phyloP scores from a whole-genome alignment of 2,888 invertebrate genomes.

The Norana najaformis region DNA sequence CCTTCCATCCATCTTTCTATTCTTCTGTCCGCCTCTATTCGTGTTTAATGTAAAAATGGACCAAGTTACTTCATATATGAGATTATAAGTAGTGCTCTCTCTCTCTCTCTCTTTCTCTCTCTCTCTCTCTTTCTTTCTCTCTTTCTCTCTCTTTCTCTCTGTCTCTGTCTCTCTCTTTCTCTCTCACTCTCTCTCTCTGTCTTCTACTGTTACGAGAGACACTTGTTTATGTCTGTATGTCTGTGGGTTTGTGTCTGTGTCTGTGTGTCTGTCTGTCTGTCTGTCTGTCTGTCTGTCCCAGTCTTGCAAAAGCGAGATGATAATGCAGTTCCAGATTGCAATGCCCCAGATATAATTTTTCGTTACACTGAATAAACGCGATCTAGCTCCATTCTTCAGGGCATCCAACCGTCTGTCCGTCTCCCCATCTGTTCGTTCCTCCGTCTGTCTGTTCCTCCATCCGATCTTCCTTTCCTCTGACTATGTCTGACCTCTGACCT shows the following conservation, averaged over 20 bases:
- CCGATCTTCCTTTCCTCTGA: background rate
- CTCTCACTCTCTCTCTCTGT: too few relatives aligned
- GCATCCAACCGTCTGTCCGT: background rate
- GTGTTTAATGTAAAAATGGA: too few relatives aligned
- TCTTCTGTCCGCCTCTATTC: too few relatives aligned
- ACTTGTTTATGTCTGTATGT: too few relatives aligned
- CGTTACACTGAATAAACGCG: background rate
- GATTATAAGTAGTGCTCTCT: too few relatives aligned
- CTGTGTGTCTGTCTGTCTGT: background rate
- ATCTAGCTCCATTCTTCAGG: background rate
- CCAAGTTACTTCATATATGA: too few relatives aligned
- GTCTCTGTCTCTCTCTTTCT: background rate
- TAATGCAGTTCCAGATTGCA: background rate
- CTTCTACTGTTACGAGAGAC: too few relatives aligned
- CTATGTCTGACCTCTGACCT: background rate
- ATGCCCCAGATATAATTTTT: background rate
- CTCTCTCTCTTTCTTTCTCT: background rate
- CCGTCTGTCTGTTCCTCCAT: background rate
- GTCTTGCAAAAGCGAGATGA: background rate
- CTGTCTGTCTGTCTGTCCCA: background rate
- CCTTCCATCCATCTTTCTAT: too few relatives aligned
- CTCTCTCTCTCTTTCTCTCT: background rate
- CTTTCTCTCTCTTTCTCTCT: background rate
- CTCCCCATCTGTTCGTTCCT: background rate
- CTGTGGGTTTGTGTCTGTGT: background rate